These are phyloP conservation scores for Labeo rohita DNA, from an alignment of 2,113 vertebrate genomes.

Conservation along the genomic window DNA sequence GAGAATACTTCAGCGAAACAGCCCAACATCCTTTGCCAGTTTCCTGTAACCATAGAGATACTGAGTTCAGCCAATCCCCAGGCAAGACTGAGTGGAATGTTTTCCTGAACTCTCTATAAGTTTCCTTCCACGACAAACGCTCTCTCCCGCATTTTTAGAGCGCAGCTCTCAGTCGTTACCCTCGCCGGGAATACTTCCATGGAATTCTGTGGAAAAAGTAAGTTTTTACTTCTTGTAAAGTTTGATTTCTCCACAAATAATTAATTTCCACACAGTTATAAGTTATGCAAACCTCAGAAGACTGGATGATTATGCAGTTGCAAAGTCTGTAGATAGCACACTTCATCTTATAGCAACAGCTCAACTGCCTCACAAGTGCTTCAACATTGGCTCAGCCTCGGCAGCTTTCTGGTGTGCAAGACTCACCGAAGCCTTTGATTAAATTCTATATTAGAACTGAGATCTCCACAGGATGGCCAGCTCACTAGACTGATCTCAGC, in stretches of 20 bases:
- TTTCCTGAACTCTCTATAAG: conserved; percentile 71
- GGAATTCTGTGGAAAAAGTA: conserved; percentile 35
- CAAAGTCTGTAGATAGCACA: conserved; percentile 6
- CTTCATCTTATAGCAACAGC: neutral
- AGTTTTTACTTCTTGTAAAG: conserved; percentile 18
- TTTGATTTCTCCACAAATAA: neutral
- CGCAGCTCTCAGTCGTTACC: neutral
- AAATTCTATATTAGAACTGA: conserved; percentile 6
- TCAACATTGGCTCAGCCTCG: neutral
- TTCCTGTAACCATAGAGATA: conserved; percentile 77
- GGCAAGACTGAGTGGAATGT: conserved; percentile 56
- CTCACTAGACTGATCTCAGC: conserved; percentile 35
- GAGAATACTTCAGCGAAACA: conserved; percentile 44
- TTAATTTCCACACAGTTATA: neutral
- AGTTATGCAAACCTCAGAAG: neutral
- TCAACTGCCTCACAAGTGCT: conserved; percentile 2
- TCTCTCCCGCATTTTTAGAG: neutral
- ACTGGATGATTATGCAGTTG: neutral
- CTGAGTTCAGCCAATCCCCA: conserved; percentile 68
- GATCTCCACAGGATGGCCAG: conserved; percentile 21
- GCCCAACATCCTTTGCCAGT: conserved; percentile 64
- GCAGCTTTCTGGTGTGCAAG: neutral
- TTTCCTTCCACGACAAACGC: conserved; percentile 63
- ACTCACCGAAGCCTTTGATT: conserved; percentile 34
- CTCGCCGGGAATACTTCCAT: neutral